Base-by-base conservation (phyloP, 2,888 invertebrate species). In the Drosophila neotestacea region DNA sequence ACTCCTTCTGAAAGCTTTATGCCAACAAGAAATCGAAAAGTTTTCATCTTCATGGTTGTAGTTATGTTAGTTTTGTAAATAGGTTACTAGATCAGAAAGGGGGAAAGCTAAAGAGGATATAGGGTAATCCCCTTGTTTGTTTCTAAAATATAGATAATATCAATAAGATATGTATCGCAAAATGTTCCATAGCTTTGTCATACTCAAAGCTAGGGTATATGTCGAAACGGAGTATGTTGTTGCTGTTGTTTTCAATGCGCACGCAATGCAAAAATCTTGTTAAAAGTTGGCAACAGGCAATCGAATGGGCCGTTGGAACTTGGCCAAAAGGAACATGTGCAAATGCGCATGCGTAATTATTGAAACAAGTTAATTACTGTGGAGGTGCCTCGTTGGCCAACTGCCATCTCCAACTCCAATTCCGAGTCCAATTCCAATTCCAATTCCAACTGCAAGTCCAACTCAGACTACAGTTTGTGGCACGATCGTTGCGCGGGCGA, bases 191-290 rank as follows among this genome's bases (percentile, higher is more conserved):
- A 32, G 11, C 6, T 30, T 16, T 6, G 32, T 2, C 28, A 36
- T 36, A 16, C 36, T 16, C 44, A 0, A 11, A n/a, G 36, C 9
- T 47, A 73, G 76, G 13, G 76, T 55, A 69, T 67, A 62, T 67
- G 47, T 41, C 6, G 59, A 62, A 78, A 78, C 73, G 73, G 59
- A 46, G 64, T 70, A n/a, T 32, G 39, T 9, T 32, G 32, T 30
- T 30, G 30, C 30, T 22, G 30, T 52, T 55, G 38, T 64, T 77
- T 70, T 54, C 56, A 74, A 73, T 74, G 79, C 77, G 73, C 90
- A 90, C 89, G 90, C 89, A 90, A 89, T 88, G 85, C 81, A 79
- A 79, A 90, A 89, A 90, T 85, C 88, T 89, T 90, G 89, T 90
- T 90, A 70, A 79, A 42, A 44, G 48, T 44, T 65, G 79, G 55